Conservation (phyloP, 2,113 vertebrate genomes). For the Cryptomyrus ogoouensis region DNA sequence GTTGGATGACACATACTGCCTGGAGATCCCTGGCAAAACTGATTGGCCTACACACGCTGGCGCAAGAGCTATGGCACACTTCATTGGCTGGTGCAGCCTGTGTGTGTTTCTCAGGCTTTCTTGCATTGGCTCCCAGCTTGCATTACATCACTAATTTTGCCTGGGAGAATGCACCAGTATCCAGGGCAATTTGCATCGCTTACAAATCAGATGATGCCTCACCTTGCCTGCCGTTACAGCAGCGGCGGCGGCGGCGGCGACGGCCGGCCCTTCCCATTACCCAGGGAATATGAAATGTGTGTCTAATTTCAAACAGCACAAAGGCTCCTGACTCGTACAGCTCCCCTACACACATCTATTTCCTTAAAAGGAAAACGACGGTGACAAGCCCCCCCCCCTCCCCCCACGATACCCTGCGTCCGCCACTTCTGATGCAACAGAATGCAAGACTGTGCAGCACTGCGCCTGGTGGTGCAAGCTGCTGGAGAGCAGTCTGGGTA, state of each 20-base stretch:
- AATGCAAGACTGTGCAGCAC: conserved; percentile 17
- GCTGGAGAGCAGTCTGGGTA: background rate
- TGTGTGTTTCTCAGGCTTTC: background rate
- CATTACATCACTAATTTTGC: conserved; percentile 12
- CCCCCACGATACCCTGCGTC: background rate
- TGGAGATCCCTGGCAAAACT: background rate
- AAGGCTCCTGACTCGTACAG: background rate
- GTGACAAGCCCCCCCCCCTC: background rate
- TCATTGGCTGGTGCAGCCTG: background rate
- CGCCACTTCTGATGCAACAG: background rate
- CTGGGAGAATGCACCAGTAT: conserved; percentile 16
- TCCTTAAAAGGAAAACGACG: conserved; percentile 6
- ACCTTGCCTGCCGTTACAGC: background rate
- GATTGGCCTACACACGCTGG: background rate
- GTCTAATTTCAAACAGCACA: background rate
- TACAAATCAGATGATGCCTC: background rate
- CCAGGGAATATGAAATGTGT: background rate
- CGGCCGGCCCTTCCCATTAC: background rate
- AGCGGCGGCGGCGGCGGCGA: background rate
- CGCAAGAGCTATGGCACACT: background rate
- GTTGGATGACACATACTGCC: background rate
- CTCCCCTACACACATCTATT: background rate
- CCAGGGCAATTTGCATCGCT: conserved; percentile 11
- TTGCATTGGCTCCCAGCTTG: background rate
- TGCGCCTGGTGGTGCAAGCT: background rate